Base-by-base conservation (phyloP, 2,113 vertebrate genomes). In the Bettongia penicillata region DNA sequence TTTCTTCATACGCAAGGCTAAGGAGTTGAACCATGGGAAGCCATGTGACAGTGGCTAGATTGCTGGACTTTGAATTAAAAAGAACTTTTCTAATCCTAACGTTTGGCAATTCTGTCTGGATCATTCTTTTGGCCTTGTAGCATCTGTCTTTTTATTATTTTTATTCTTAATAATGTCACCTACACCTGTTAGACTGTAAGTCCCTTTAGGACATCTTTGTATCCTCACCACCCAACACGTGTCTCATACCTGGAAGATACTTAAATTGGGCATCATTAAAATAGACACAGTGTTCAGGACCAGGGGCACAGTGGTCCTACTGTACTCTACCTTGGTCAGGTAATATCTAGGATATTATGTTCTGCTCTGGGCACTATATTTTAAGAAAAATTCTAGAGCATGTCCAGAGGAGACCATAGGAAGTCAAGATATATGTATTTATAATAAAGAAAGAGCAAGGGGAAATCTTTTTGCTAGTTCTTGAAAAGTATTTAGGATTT, bases 231-330 rank as follows among this genome's bases (percentile, higher is more conserved):
- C 24, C 53, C 2, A 22, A n/a, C 51, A 22, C 55, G 26, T 0
- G 4, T 37, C 2, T 0, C 1, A 37, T 16, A 1, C 0, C 0
- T 43, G 37, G 26, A 51, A 77, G 50, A 51, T 7, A 47, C 25
- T 91, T 37, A 31, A 0, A 84, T 25, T 23, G 52, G 19, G 5
- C 22, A 1, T 24, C 77, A 22, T 77, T 77, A 19, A 77, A 77
- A 77, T 14, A n/a, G 57, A 68, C 57, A 14, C 3, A 68, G 3
- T 31, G 57, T n/a, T n/a, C 61, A 77, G 61, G 61, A 77, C 31
- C 37, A 77, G 61, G 6, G 37, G 16, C 31, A 16, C n/a, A 16
- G 22, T 84, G 19, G 57, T 37, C 57, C 11, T 68, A 31, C 57
- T 68, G 28, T 31, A 68, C 31, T 37, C 57, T 61, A 11, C 10